Evolutionary conservation across 2,113 vertebrate genomes (phyloP).

Genomic region (Gavialis gangeticus): DNA sequence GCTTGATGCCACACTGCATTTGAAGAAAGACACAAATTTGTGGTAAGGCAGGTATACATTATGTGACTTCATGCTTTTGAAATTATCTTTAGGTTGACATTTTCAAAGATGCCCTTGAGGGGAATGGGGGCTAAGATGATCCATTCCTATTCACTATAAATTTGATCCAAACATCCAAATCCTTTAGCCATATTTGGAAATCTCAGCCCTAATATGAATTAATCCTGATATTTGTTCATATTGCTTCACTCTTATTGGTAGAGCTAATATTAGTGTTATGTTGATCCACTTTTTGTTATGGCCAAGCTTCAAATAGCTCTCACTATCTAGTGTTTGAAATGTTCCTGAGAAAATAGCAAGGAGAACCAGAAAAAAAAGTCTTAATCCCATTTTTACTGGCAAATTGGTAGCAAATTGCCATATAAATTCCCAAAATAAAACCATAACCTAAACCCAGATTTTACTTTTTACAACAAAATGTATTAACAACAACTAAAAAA

Average conservation of each 20-base stretch:
- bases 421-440: not conserved
- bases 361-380: not conserved
- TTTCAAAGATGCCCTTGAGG: not conserved
- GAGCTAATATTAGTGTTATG: rapidly evolving
- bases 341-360: not conserved
- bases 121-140: not conserved
- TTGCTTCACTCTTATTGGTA: not conserved
- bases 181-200: not conserved
- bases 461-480: slow-evolving; percentile 12
- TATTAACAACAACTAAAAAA: not conserved
- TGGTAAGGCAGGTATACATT: not conserved
- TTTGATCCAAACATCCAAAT: not conserved
- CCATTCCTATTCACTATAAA: not conserved
- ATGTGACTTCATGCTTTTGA: not conserved
- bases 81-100: not conserved
- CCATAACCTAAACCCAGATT: not conserved
- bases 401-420: not conserved
- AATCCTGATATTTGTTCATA: not conserved
- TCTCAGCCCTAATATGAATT: not conserved
- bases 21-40: not conserved
- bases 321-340: not conserved
- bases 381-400: not conserved
- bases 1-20: not conserved
- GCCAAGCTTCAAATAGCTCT: not conserved
- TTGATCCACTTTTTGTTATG: not conserved